Base-by-base conservation (phyloP, 2,113 vertebrate genomes). In the Alligator mississippiensis region DNA sequence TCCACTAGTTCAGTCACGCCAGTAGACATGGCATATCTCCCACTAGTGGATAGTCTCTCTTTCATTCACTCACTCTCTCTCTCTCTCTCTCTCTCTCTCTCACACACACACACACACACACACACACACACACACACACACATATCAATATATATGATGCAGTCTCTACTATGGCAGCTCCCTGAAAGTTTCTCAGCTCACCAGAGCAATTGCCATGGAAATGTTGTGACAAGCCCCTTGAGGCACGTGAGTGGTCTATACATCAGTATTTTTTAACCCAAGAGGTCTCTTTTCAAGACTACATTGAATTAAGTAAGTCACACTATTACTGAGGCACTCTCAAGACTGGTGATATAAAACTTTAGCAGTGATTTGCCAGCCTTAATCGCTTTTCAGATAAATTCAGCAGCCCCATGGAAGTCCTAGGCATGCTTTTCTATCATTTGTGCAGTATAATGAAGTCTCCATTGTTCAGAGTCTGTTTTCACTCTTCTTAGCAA, bases 321-420 rank as follows among this genome's bases (percentile, higher is more conserved):
- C 91, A 91, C 95, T 76, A 91, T 90, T 91, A 82, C 94, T 57
- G 82, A 96, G 92, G 91, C 93, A 83, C 86, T 75, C 94, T 94
- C 96, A 93, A 94, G 96, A 92, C 93, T 94, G 89, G 85, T 92
- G 93, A 92, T 94, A 70, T 85, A 93, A 96, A 97, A 97, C 89
- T 94, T 91, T 96, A 93, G 77, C 92, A 96, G 94, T 96, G 96
- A 95, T 97, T 92, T 90, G 58, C 91, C 93, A 97, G 95, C 82
- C 77, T 96, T 97, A 97, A 97, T 98, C 85, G 95, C 93, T 96
- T 93, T 95, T 96, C 90, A 93, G 94, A 96, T 95, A 90, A 97
- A 94, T 96, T 93, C 95, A 93, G 92, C 93, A 96, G 93, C 85
- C 80, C 94, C 87, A 87, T 95, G 91, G 95, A 96, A 96, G 92